Conservation (phyloP, 2,888 invertebrate species). For the Rosalia funebris region DNA sequence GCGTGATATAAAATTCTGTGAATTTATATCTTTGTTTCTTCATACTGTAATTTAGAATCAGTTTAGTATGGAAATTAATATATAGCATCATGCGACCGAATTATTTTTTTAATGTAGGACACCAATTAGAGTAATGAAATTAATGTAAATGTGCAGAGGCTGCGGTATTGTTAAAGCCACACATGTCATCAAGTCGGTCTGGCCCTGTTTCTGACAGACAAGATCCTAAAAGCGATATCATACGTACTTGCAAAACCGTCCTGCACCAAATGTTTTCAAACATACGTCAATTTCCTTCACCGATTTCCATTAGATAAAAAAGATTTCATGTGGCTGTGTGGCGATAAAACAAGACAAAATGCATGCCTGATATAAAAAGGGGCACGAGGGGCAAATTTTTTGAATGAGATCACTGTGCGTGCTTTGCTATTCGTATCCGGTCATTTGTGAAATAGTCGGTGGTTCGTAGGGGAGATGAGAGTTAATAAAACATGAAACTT, state of each 20-base stretch:
- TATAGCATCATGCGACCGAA: conserved; percentile 12
- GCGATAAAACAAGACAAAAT: conserved; percentile 29
- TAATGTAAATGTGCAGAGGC: conserved; percentile 60
- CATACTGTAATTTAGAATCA: conserved; percentile 40
- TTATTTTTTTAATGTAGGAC: conserved; percentile 13
- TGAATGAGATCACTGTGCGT: conserved; percentile 75
- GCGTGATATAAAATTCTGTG: too few relatives aligned
- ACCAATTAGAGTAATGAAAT: conserved; percentile 59
- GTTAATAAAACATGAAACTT: conserved; percentile 3
- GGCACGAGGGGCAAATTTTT: conserved; percentile 57
- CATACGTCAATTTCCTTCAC: conserved; percentile 32
- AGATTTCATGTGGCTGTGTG: conserved; percentile 27
- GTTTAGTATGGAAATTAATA: background rate
- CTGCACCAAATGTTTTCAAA: conserved; percentile 29
- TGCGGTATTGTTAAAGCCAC: conserved; percentile 57
- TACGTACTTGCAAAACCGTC: conserved; percentile 41
- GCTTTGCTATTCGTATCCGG: conserved; percentile 72
- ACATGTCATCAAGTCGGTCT: conserved; percentile 49
- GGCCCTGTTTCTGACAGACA: conserved; percentile 51
- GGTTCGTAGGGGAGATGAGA: conserved; percentile 36
- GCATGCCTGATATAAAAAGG: conserved; percentile 42
- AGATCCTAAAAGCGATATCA: conserved; percentile 54
- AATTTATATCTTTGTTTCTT: too few relatives aligned
- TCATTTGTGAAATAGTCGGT: conserved; percentile 73
- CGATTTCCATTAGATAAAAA: conserved; percentile 29